Base-by-base conservation (phyloP, 2,113 vertebrate species). In the Ameiurus melas region DNA sequence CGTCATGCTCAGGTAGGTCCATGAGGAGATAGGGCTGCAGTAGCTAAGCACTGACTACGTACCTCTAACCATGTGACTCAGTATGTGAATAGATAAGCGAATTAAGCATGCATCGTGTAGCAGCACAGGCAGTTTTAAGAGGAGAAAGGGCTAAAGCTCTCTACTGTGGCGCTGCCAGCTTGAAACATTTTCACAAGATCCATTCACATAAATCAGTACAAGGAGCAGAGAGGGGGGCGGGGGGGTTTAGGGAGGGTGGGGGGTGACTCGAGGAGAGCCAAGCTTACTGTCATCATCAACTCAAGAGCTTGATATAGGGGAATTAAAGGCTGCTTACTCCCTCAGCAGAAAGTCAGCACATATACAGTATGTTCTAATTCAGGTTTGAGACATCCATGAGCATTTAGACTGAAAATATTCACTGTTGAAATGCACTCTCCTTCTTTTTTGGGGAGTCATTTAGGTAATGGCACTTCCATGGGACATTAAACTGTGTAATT, bases 401-500 rank as follows among this genome's bases (percentile, higher is more conserved):
- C 84, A 90, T 90, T 92, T 89, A 91, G 83, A 89, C 83, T 55
- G 68, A 79, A 86, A 84, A 84, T 80, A 89, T 84, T 79, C 39
- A 64, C 66, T 89, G 86, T 83, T 89, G 89, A 89, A 86, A 86
- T 80, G 39, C 83, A 88, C 85, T 81, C 78, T 90, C 87, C 89
- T 89, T 73, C 89, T 88, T 87, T 88, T 91, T 86, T 87, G 83
- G 55, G 77, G 47, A 92, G 90, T 92, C 91, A 93, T 94, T 92
- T 93, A 92, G 90, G 79, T 93, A 94, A 93, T 93, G 89, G 91
- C 90, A 91, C 93, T 90, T 94, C 81, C 93, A 93, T 89, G 90
- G 92, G 91, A 94, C 93, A 95, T 95, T 95, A 94, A 94, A 94
- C 93, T 92, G 91, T 90, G 90, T 95, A 94, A 95, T 95, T 94